Base-by-base conservation (phyloP, 2,113 vertebrate genomes). In the Festucalex cinctus region DNA sequence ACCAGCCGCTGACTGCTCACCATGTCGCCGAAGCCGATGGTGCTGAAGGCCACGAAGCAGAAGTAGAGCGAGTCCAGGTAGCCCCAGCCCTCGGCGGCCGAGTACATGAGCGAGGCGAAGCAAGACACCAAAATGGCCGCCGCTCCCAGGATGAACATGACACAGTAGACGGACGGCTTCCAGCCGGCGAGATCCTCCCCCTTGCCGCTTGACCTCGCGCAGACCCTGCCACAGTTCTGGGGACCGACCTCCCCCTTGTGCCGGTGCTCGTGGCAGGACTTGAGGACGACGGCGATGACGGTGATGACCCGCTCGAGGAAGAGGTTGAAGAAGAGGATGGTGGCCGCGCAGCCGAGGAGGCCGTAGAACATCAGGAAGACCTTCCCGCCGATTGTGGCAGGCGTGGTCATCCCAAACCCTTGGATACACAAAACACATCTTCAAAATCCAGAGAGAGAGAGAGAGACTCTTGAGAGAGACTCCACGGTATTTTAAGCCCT, bases 331-430 rank as follows among this genome's bases (percentile, higher is more conserved):
- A 98, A 99, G 77, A 98, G 83, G 87, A 98, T 96, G 84, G 95
- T 96, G 74, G 95, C 94, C 0, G 97, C 94, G 2, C 97, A 99
- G 68, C 97, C 97, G 1, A 99, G 83, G 54, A 98, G 94, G 58
- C 97, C 96, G 0, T 96, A 98, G 75, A 98, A 96, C 84, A 98
- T 98, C 71, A 99, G 92, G 82, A 99, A 99, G 85, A 96, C 85
- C 85, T 98, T 99, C 1, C 97, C 97, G 63, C 92, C 93, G 0
- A 93, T 87, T 0, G 97, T 99, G 28, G 93, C 94, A 0, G 97
- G 97, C 0, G 97, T 97, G 14, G 95, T 98, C 96, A 97, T 98
- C 58, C 97, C 97, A 75, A 99, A 99, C 20, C 97, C 97, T 98
- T 89, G 36, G 75, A 54, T 83, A 83, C n/a, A 89, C 75, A 78